phyloP scores from a whole-genome alignment of 2,797 vertebrate genomes.

The Clarias laeviceps region DNA sequence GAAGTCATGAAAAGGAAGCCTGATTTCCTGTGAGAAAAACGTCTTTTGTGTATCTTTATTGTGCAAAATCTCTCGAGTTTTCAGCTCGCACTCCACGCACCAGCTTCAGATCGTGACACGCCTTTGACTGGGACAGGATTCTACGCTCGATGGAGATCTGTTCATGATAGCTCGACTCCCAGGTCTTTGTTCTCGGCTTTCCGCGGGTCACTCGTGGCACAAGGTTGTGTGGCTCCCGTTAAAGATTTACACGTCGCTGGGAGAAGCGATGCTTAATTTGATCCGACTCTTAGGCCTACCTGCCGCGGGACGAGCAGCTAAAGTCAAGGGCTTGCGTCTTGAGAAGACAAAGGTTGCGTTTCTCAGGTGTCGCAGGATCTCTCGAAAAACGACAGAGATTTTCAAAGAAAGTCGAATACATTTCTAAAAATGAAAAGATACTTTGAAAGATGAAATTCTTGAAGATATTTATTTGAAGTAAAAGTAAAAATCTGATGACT shows the following conservation, averaged over 20 bases:
- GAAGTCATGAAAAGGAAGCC: constrained; percentile 76
- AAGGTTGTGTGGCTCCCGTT: constrained; percentile 26
- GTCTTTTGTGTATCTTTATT: constrained; percentile 24
- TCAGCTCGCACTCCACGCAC: not conserved
- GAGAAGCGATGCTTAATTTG: constrained; percentile 10
- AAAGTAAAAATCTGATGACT: not conserved
- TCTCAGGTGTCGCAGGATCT: constrained; percentile 21
- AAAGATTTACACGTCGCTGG: constrained; percentile 45
- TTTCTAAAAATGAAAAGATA: not conserved
- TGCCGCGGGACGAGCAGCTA: constrained; percentile 2
- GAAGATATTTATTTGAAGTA: not conserved
- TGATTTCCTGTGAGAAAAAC: constrained; percentile 72
- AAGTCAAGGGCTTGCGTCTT: not conserved
- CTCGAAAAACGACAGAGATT: too few species aligned
- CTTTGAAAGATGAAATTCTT: not conserved
- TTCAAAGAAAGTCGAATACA: too few species aligned
- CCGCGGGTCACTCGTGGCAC: not conserved
- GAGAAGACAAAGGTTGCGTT: not conserved
- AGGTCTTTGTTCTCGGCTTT: constrained; percentile 33
- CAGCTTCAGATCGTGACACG: constrained; percentile 19
- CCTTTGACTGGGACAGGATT: not conserved
- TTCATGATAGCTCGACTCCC: constrained; percentile 19
- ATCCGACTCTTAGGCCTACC: not conserved
- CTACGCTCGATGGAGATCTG: not conserved
- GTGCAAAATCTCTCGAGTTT: not conserved